Percentiles rank a stretch among this genome's conserved stretches.
phyloP scores from a whole-genome alignment of 2,888 invertebrate species.

The Agrochola circellaris region DNA sequence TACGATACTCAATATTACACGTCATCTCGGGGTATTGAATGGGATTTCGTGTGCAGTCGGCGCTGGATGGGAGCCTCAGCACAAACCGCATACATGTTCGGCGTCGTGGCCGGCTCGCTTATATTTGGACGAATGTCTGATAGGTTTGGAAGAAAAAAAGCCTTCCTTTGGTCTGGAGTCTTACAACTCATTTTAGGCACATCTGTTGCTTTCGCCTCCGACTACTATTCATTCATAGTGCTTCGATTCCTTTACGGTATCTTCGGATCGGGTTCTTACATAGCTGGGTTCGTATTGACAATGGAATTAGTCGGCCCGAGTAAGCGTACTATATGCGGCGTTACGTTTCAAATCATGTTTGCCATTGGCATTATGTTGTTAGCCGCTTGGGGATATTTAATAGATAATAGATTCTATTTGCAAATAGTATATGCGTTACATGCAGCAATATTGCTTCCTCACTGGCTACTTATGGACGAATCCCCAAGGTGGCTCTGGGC shows the following conservation, averaged over 20 bases:
- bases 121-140: conserved; percentile 95
- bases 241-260: conserved; percentile 94
- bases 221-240: conserved; percentile 93
- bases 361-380: conserved; percentile 95
- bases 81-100: conserved; percentile 95
- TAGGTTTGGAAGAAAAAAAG: conserved; percentile 94
- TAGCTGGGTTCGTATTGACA: conserved; percentile 92
- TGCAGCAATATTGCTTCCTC: conserved; percentile 93
- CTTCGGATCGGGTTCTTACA: conserved; percentile 95
- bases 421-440: conserved; percentile 95
- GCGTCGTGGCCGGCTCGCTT: conserved; percentile 95
- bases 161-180: conserved; percentile 94
- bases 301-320: conserved; percentile 96
- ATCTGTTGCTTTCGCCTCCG: conserved; percentile 94
- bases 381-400: conserved; percentile 95
- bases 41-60: conserved; percentile 95
- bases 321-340: conserved; percentile 95
- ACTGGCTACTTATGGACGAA: conserved; percentile 96
- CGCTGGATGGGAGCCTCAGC: conserved; percentile 96
- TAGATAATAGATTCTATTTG: conserved; percentile 93
- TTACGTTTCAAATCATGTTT: conserved; percentile 95
- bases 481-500: conserved; percentile 97
- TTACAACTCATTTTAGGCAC: conserved; percentile 93
- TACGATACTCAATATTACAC: conserved; percentile 94
- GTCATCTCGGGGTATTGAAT: conserved; percentile 94